These are phyloP conservation scores for Trachymyrmex septentrionalis DNA, from an alignment of 1,140 invertebrate genomes.

Conservation along the genomic window DNA sequence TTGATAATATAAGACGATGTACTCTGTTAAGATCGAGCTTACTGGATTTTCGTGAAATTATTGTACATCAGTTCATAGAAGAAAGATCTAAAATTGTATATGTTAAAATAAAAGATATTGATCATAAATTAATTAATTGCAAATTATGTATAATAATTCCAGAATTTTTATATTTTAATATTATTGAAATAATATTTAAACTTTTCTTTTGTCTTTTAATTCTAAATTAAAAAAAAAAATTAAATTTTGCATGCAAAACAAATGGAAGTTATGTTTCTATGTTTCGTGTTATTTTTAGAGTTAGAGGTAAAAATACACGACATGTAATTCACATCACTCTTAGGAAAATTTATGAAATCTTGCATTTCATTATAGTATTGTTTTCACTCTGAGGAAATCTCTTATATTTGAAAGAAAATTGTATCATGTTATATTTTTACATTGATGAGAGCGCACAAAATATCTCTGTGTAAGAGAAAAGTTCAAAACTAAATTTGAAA, in stretches of 20 bases:
- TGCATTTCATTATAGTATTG: background rate
- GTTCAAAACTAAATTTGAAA: background rate
- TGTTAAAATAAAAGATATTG: background rate
- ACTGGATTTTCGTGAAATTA: constrained; percentile 2
- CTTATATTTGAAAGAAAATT: constrained; percentile 5
- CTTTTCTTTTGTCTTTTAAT: background rate
- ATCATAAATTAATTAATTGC: background rate
- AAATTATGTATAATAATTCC: constrained; percentile 1
- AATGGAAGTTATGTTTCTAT: background rate
- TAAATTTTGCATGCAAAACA: background rate
- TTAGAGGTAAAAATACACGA: background rate
- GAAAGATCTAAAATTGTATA: background rate
- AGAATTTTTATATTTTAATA: background rate
- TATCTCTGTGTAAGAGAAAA: background rate
- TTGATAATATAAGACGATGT: constrained; percentile 48
- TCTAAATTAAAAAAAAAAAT: background rate
- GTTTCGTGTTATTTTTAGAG: background rate
- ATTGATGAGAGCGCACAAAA: background rate
- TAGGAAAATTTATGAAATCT: background rate
- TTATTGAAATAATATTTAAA: background rate
- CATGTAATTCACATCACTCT: background rate
- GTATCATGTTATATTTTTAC: background rate
- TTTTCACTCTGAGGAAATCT: background rate
- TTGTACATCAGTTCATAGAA: background rate
- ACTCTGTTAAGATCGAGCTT: background rate